A percentile compares a stretch with the other conserved stretches of the same genome.
phyloP scores from a whole-genome alignment of 2,113 vertebrate genomes.

The Morone chrysops region DNA sequence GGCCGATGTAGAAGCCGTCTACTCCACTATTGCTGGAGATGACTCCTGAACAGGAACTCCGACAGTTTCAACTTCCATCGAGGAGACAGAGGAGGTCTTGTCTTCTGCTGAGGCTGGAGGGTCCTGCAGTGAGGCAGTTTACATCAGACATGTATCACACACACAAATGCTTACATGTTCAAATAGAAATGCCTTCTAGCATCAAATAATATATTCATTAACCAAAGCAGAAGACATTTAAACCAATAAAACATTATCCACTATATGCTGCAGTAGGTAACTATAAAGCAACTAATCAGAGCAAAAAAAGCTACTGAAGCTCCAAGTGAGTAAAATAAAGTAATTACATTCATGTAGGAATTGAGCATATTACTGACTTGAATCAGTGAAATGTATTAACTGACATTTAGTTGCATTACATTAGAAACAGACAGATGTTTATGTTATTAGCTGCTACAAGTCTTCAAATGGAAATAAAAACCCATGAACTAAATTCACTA shows the following conservation, averaged over 20 bases:
- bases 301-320: no score
- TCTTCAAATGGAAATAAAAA: neutral
- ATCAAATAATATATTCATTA: neutral
- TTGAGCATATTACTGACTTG: neutral
- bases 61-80: conserved; percentile 50
- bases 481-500: neutral
- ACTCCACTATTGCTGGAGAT: neutral
- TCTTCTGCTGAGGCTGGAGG: neutral
- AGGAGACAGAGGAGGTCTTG: neutral
- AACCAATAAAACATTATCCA: neutral
- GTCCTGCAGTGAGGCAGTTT: conserved; percentile 45
- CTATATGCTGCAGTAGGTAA: neutral
- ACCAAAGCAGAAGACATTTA: neutral
- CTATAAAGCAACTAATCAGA: no score
- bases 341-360: no score
- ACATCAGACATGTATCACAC: neutral
- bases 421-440: neutral
- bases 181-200: neutral
- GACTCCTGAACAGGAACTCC: conserved; percentile 72
- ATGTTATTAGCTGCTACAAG: neutral
- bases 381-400: neutral
- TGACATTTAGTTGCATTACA: neutral
- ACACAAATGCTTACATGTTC: neutral
- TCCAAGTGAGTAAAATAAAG: no score
- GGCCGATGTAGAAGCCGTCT: neutral